These are phyloP conservation scores for Anoplolepis gracilipes DNA, from an alignment of 1,140 invertebrate genomes.

Conservation along the genomic window DNA sequence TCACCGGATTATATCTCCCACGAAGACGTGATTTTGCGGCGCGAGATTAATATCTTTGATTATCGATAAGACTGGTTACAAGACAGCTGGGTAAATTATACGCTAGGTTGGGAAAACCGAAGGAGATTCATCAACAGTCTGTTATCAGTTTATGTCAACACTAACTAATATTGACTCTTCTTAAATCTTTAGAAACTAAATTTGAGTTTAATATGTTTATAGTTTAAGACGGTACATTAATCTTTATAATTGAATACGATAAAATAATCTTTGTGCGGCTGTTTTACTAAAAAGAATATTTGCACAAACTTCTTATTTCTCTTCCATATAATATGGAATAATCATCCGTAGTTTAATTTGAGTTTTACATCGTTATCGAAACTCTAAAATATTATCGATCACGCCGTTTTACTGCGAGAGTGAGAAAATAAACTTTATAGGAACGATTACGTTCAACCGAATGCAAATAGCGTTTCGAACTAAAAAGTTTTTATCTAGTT, in stretches of 20 bases:
- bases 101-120: not conserved
- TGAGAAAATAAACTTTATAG: conserved; percentile 19
- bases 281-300: not conserved
- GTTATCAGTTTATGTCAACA: too few relatives aligned
- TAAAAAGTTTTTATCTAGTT: conserved; percentile 24
- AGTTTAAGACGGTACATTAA: not conserved
- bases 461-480: conserved; percentile 6
- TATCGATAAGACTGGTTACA: not conserved
- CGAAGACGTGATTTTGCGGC: conserved; percentile 1
- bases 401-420: not conserved
- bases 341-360: not conserved
- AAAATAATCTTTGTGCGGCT: not conserved
- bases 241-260: not conserved
- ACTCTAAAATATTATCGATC: conserved; percentile 8
- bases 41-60: conserved; percentile 22
- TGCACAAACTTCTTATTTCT: not conserved
- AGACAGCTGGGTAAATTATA: not conserved
- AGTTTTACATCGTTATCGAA: conserved; percentile 8
- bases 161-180: not conserved
- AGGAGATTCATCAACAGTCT: not conserved
- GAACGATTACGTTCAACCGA: conserved; percentile 26
- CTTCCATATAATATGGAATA: not conserved
- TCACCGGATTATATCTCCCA: not conserved
- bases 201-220: conserved; percentile 7
- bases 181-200: not conserved